These are phyloP conservation scores for Strigops habroptila DNA, from an alignment of 2,113 vertebrate genomes.

Conservation along the genomic window DNA sequence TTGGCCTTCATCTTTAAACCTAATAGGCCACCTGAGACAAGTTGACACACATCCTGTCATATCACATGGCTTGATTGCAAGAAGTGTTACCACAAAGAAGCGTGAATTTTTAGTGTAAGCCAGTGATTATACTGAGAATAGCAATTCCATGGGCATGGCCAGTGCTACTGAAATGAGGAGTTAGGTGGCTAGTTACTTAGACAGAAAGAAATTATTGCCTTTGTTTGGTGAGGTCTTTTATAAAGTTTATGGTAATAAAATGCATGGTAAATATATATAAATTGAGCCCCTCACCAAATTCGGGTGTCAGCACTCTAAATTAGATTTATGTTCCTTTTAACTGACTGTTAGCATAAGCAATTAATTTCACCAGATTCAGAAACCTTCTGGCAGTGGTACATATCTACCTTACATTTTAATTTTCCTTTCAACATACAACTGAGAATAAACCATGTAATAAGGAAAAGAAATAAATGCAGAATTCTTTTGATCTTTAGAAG, in stretches of 20 bases:
- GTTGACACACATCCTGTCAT: neutral
- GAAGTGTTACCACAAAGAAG: neutral
- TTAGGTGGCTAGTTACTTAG: neutral
- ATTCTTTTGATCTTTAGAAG: neutral
- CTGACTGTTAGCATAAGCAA: neutral
- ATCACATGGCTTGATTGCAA: neutral
- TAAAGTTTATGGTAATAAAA: neutral
- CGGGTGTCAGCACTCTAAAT: constrained; percentile 5
- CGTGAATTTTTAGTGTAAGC: neutral
- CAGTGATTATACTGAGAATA: neutral
- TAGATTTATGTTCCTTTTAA: constrained; percentile 29
- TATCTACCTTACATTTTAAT: neutral
- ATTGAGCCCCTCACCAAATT: neutral
- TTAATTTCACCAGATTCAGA: neutral
- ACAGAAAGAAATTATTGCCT: neutral
- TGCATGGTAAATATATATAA: neutral
- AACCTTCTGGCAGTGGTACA: neutral
- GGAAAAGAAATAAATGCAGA: neutral
- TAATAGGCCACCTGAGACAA: constrained; percentile 11
- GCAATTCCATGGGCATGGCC: neutral
- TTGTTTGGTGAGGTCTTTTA: neutral
- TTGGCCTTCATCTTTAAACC: constrained; percentile 27
- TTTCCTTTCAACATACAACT: neutral
- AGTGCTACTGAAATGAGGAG: neutral
- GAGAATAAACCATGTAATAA: neutral